Conservation (phyloP, 2,797 vertebrate genomes). For the Potorous gilbertii region DNA sequence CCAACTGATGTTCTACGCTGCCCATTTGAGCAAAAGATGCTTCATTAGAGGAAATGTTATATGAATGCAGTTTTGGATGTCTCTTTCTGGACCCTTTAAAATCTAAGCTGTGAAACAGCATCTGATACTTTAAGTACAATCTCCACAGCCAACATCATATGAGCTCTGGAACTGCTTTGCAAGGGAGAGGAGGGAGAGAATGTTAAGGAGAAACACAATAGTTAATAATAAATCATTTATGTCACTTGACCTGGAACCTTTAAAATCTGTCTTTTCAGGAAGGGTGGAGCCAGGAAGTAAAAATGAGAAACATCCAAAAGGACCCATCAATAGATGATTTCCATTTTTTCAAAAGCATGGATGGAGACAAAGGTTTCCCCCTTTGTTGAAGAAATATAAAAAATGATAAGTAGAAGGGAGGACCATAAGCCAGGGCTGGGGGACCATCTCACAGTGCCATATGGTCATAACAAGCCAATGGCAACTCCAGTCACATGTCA, state of each 20-base stretch:
- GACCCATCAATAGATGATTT: slow-evolving; percentile 31
- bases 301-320: slow-evolving; percentile 41
- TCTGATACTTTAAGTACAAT: slow-evolving; percentile 80
- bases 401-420: slow-evolving; percentile 60
- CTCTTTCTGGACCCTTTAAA: slow-evolving; percentile 81
- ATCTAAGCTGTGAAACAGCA: slow-evolving; percentile 82
- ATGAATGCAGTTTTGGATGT: slow-evolving; percentile 81
- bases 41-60: slow-evolving; percentile 79
- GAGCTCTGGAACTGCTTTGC: slow-evolving; percentile 66
- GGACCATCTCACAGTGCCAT: slow-evolving; percentile 65
- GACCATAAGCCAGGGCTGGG: slow-evolving; percentile 65
- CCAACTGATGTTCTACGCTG: slow-evolving; percentile 67
- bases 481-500: slow-evolving; percentile 21
- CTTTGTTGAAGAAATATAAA: slow-evolving; percentile 56
- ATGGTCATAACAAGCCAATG: slow-evolving; percentile 50
- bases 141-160: slow-evolving; percentile 77
- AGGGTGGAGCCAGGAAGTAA: not conserved
- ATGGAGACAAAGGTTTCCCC: slow-evolving; percentile 30
- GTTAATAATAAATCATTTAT: slow-evolving; percentile 73
- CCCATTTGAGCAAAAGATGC: slow-evolving; percentile 79
- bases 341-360: slow-evolving; percentile 48
- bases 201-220: slow-evolving; percentile 78
- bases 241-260: slow-evolving; percentile 70
- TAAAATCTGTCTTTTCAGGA: slow-evolving; percentile 57
- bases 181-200: slow-evolving; percentile 73